A percentile compares a stretch with the other conserved stretches of the same genome.
These are phyloP conservation scores for Turritopsis rubra DNA, from an alignment of 30 jellyfish, hydroid and myxozoan genomes.

Conservation along the genomic window DNA sequence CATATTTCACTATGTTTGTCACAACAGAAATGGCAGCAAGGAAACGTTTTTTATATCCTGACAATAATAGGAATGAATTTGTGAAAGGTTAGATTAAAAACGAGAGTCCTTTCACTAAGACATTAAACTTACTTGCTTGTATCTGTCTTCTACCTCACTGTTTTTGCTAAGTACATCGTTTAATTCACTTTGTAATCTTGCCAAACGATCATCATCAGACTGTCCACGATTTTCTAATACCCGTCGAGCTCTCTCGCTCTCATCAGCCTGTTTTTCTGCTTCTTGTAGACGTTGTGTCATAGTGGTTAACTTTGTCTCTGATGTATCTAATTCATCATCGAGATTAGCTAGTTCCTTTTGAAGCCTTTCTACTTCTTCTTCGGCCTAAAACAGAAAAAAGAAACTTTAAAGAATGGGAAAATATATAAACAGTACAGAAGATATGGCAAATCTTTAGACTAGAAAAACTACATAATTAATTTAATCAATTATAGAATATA, in stretches of 20 bases:
- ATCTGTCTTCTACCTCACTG: conserved; percentile 64
- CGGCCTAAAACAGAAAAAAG: conserved; percentile 46
- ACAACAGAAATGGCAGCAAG: too few relatives aligned
- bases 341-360: conserved; percentile 52
- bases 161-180: conserved; percentile 56
- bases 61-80: too few relatives aligned
- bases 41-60: too few relatives aligned
- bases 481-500: too few relatives aligned
- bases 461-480: too few relatives aligned
- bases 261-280: conserved; percentile 94
- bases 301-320: conserved; percentile 67
- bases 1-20: too few relatives aligned
- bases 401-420: background rate
- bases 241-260: conserved; percentile 89
- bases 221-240: conserved; percentile 80
- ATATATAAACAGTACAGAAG: too few relatives aligned
- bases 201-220: conserved; percentile 76
- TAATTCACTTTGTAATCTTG: conserved; percentile 71
- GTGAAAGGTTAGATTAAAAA: too few relatives aligned
- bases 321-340: conserved; percentile 81
- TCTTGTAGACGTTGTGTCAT: conserved; percentile 53
- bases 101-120: too few relatives aligned
- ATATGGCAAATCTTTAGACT: too few relatives aligned
- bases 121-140: conserved; percentile 74
- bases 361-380: conserved; percentile 76